Conservation (phyloP, 2,797 vertebrate species). For the Cirrhinus mrigala region DNA sequence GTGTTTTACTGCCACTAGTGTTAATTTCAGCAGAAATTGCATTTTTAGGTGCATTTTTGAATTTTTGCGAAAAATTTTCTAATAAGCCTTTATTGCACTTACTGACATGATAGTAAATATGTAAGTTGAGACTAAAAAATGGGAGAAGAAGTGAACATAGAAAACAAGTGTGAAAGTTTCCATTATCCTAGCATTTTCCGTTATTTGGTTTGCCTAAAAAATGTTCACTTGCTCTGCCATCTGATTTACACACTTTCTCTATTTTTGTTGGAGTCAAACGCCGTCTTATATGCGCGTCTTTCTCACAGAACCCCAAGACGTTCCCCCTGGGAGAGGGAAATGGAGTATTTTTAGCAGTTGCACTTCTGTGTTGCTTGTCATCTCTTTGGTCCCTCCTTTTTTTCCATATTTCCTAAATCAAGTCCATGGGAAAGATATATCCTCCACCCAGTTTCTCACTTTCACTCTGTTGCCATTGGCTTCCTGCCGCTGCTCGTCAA, state of each 20-base stretch:
- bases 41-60: neutral
- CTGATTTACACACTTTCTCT: slow-evolving; percentile 59
- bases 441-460: slow-evolving; percentile 75
- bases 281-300: neutral
- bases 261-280: slow-evolving; percentile 39
- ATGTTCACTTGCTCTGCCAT: neutral
- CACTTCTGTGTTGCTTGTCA: slow-evolving; percentile 74
- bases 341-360: slow-evolving; percentile 80
- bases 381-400: slow-evolving; percentile 61
- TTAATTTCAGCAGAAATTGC: neutral
- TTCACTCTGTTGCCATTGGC: slow-evolving; percentile 73
- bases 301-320: slow-evolving; percentile 71
- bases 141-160: neutral
- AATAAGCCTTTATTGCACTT: neutral
- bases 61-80: neutral
- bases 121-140: neutral
- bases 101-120: neutral
- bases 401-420: slow-evolving; percentile 70
- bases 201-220: neutral
- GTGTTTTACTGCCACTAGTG: neutral
- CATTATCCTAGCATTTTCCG: neutral
- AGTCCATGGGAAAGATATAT: slow-evolving; percentile 79
- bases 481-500: slow-evolving; percentile 76
- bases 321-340: slow-evolving; percentile 72
- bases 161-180: neutral